These are phyloP conservation scores for Xiphophorus couchianus DNA, from an alignment of 2,113 vertebrate species.

Conservation along the genomic window DNA sequence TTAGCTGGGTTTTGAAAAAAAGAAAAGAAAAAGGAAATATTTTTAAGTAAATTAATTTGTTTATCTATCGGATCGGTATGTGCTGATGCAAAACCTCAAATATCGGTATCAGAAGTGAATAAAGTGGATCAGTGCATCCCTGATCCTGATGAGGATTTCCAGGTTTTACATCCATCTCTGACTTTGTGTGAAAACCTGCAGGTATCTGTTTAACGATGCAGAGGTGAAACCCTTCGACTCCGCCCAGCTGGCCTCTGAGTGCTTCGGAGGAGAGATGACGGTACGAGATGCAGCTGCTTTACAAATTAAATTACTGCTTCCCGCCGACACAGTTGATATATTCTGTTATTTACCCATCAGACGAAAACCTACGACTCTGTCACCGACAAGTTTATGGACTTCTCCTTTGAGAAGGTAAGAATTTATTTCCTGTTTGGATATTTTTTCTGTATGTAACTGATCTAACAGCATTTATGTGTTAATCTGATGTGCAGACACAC, in stretches of 20 bases:
- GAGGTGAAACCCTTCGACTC: slow-evolving; percentile 99
- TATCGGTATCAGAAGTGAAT: too few relatives aligned
- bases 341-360: slow-evolving; percentile 73
- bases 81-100: too few relatives aligned
- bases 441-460: neutral
- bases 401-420: slow-evolving; percentile 98
- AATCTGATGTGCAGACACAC: slow-evolving; percentile 85
- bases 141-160: neutral
- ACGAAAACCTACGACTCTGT: slow-evolving; percentile 99
- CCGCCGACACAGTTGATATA: neutral
- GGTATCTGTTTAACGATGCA: slow-evolving; percentile 99
- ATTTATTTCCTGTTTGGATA: neutral
- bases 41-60: too few relatives aligned
- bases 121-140: too few relatives aligned
- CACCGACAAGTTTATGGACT: slow-evolving; percentile 99
- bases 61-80: too few relatives aligned
- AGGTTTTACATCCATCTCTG: neutral
- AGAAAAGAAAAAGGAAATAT: too few relatives aligned
- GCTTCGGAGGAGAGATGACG: slow-evolving; percentile 99
- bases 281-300: slow-evolving; percentile 69
- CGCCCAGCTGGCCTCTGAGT: slow-evolving; percentile 95
- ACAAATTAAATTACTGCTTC: neutral
- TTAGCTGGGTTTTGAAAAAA: too few relatives aligned
- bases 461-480: neutral
- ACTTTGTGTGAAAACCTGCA: slow-evolving; percentile 49